phyloP scores from a whole-genome alignment of 2,888 invertebrate genomes.

The Habrosyne pyritoides region DNA sequence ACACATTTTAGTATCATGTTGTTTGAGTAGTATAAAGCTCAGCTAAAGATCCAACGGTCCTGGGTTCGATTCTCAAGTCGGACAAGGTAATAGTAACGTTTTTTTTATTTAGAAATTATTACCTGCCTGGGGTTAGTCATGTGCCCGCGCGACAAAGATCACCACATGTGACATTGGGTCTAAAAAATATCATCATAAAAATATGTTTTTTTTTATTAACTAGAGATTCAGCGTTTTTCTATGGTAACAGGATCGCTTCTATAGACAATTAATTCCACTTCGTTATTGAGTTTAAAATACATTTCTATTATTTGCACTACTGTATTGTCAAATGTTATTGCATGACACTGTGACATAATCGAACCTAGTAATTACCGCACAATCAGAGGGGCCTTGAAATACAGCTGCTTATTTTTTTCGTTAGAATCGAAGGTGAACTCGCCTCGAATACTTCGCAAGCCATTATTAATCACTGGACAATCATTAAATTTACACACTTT shows the following conservation, averaged over 20 bases:
- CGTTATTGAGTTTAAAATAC: background rate
- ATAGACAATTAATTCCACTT: background rate
- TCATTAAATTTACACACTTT: constrained; percentile 3
- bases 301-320: constrained; percentile 7
- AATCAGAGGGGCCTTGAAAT: constrained; percentile 47
- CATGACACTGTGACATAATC: constrained; percentile 28
- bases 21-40: too few relatives aligned
- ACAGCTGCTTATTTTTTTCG: constrained; percentile 40
- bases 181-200: too few relatives aligned
- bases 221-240: too few relatives aligned
- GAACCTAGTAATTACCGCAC: constrained; percentile 45
- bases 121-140: too few relatives aligned
- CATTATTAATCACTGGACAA: constrained; percentile 30
- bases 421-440: constrained; percentile 47
- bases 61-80: too few relatives aligned
- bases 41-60: too few relatives aligned
- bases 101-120: too few relatives aligned
- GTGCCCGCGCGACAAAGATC: too few relatives aligned
- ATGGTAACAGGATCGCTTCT: background rate
- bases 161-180: too few relatives aligned
- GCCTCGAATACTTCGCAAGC: constrained; percentile 34
- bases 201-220: too few relatives aligned
- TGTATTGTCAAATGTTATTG: background rate
- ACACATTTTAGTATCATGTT: too few relatives aligned
- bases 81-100: too few relatives aligned